Conservation (phyloP, 2,797 vertebrate genomes). For the Rhinogobio ventralis region DNA sequence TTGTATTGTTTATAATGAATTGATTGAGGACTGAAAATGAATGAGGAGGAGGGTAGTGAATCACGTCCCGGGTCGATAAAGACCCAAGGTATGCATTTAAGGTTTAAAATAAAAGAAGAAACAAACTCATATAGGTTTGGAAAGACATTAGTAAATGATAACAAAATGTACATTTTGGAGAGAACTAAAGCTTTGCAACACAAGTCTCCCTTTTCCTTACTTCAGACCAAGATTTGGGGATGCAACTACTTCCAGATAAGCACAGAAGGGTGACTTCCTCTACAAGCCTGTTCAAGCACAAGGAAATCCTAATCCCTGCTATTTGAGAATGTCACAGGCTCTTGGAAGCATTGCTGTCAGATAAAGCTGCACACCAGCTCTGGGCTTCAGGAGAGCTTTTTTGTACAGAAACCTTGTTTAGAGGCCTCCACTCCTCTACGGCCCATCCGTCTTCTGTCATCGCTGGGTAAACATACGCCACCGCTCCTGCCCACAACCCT, state of each 20-base stretch:
- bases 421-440: constrained; percentile 61
- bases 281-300: constrained; percentile 63
- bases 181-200: too few species aligned
- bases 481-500: constrained; percentile 62
- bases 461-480: constrained; percentile 65
- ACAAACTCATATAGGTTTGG: neutral
- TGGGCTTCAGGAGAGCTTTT: constrained; percentile 61
- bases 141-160: neutral
- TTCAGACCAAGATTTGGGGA: constrained; percentile 12
- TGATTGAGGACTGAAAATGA: too few species aligned
- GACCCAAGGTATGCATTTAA: too few species aligned
- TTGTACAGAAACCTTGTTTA: constrained; percentile 63
- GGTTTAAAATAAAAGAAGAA: neutral
- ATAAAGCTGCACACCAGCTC: constrained; percentile 63
- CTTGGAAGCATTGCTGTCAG: constrained; percentile 67
- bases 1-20: too few species aligned
- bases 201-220: neutral
- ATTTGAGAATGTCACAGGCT: constrained; percentile 73
- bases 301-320: constrained; percentile 68
- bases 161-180: neutral
- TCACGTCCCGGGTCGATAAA: too few species aligned
- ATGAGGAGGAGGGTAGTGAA: too few species aligned
- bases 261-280: constrained; percentile 55
- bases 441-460: constrained; percentile 69
- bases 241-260: constrained; percentile 34